Evolutionary conservation across 1,140 invertebrate genomes (phyloP).

Genomic region (Drosophila ambigua): DNA sequence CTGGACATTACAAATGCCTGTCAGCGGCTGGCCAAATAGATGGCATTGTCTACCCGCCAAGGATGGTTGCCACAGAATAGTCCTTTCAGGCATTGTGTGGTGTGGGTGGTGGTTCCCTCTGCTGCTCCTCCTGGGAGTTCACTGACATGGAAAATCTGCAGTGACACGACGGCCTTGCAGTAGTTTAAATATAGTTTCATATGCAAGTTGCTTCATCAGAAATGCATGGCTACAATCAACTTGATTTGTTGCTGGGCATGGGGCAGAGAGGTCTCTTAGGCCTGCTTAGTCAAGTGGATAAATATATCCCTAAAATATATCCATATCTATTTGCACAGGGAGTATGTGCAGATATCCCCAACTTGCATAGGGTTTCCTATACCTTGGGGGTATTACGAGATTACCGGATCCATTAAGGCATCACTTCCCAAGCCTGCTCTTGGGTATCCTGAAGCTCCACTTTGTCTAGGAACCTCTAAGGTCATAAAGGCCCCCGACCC

Average conservation of each 20-base stretch:
- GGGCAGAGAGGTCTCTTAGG: conserved; percentile 5
- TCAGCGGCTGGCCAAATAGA: conserved; percentile 68
- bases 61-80: conserved; percentile 38
- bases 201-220: conserved; percentile 22
- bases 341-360: too few species aligned
- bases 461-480: background rate
- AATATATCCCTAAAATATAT: too few species aligned
- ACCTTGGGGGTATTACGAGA: too few species aligned
- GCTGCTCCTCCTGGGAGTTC: conserved; percentile 42
- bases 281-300: conserved; percentile 20
- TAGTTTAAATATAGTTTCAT: conserved; percentile 12
- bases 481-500: background rate
- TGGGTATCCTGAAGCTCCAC: background rate
- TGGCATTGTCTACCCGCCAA: conserved; percentile 38
- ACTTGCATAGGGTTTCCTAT: too few species aligned
- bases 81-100: conserved; percentile 48
- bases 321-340: too few species aligned
- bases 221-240: conserved; percentile 14
- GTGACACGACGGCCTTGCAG: conserved; percentile 11
- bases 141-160: conserved; percentile 62
- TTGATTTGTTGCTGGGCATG: conserved; percentile 6
- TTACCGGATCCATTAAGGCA: too few species aligned
- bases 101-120: conserved; percentile 34
- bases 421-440: too few species aligned
- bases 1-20: conserved; percentile 55